Evolutionary conservation across 2,797 vertebrate genomes (phyloP), one percentile per base, ranked within the genome.

Genomic region (Trichosurus vulpecula): DNA sequence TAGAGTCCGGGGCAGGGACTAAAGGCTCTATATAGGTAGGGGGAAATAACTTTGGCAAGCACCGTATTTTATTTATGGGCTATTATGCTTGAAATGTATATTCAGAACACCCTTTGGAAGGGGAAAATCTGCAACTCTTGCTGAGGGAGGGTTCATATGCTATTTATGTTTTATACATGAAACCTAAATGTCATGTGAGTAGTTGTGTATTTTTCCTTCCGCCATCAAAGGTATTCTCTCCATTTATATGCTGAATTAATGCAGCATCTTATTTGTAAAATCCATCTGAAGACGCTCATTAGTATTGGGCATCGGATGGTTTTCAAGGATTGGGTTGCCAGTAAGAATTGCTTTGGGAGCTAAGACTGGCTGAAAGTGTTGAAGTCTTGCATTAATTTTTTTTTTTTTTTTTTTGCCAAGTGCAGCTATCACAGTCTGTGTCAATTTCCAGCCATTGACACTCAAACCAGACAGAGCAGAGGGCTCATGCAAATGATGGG

Each of bases 161-260:
- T 98, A 97, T 98, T 98, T 98, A 97, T 98, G 96, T 97, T 98
- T 97, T 98, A 98, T 97, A 96, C 96, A 97, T 96, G 96, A 97
- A 98, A 97, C 97, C 93, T 97, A 98, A 98, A 98, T 98, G 96
- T 94, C 94, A 96, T 97, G 97, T 31, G 94, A 91, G 95, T 97
- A 97, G 92, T 94, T 98, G 98, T 97, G 97, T 96, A 96, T 92
- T 93, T 97, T 98, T 97, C 74, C 74, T 87, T 87, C 22, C 92
- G 96, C 91, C 95, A 97, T 97, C 96, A 98, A 98, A 98, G 51
- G 51, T 97, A 97, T 96, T 97, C 55, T 97, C 94, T 98, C 97
- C 97, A 98, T 98, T 98, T 98, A 94, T 98, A 98, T 98, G 97
- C 97, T 54, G 52, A 98, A 98, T 98, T 98, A 98, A 98, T 98